Conservation (phyloP, 2,888 invertebrate genomes). For the Druceiella hillmani region DNA sequence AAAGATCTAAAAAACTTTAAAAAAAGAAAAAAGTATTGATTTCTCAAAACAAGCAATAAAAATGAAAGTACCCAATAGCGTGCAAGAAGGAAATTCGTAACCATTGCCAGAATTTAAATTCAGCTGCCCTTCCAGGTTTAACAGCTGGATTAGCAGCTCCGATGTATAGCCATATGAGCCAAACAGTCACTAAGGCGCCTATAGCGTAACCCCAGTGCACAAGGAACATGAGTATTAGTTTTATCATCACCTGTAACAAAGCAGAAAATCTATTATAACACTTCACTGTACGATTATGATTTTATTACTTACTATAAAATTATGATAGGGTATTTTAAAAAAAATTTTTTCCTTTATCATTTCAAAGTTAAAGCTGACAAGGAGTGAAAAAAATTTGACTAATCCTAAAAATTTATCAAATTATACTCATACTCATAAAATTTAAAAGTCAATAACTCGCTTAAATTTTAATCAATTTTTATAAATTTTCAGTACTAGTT, state of each 20-base stretch:
- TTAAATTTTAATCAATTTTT: too few species aligned
- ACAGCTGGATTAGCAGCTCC: constrained; percentile 94
- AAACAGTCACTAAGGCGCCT: constrained; percentile 72
- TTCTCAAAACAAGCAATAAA: constrained; percentile 6
- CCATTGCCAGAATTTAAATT: constrained; percentile 78
- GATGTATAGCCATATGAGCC: constrained; percentile 89
- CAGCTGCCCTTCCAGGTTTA: constrained; percentile 83
- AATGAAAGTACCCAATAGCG: constrained; percentile 61
- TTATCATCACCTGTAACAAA: constrained; percentile 68
- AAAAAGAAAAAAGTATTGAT: constrained; percentile 5
- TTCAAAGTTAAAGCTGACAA: too few species aligned
- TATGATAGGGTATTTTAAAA: too few species aligned
- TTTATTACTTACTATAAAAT: too few species aligned
- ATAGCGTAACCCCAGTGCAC: constrained; percentile 93
- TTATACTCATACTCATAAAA: too few species aligned
- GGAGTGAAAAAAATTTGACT: too few species aligned
- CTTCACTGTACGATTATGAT: too few species aligned
- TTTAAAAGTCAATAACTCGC: too few species aligned
- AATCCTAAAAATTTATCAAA: too few species aligned
- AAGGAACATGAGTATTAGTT: constrained; percentile 84
- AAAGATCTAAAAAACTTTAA: background rate
- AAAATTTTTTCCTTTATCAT: too few species aligned
- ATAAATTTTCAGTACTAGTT: too few species aligned
- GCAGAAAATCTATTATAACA: background rate
- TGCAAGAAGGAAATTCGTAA: constrained; percentile 64